These are phyloP conservation scores for Hofmannophila pseudospretella DNA, from an alignment of 2,888 invertebrate species.

Conservation along the genomic window DNA sequence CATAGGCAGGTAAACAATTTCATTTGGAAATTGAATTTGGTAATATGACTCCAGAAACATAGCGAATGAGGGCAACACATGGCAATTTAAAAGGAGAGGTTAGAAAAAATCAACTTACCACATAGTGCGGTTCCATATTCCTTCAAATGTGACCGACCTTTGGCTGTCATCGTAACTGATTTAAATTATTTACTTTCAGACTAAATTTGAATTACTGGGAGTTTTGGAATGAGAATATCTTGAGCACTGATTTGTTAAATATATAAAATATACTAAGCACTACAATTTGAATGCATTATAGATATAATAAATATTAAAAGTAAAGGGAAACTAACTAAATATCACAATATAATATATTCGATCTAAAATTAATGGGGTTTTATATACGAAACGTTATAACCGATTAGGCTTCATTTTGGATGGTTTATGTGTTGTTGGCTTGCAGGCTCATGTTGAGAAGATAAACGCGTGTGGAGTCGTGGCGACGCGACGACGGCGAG, in stretches of 20 bases:
- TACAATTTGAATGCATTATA: conserved; percentile 68
- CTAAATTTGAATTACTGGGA: conserved; percentile 49
- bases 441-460: conserved; percentile 69
- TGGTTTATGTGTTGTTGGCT: conserved; percentile 75
- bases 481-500: conserved; percentile 61
- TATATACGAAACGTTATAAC: conserved; percentile 71
- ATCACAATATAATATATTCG: conserved; percentile 76
- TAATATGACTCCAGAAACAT: background rate
- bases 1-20: too few species aligned
- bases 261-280: conserved; percentile 56
- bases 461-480: conserved; percentile 54
- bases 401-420: conserved; percentile 76
- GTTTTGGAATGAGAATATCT: conserved; percentile 76
- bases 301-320: conserved; percentile 62
- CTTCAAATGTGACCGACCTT: conserved; percentile 77
- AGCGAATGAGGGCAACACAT: conserved; percentile 35
- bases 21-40: too few species aligned
- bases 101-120: conserved; percentile 69
- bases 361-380: conserved; percentile 68
- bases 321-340: conserved; percentile 69
- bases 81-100: conserved; percentile 54
- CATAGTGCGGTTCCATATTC: conserved; percentile 76
- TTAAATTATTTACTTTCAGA: conserved; percentile 37
- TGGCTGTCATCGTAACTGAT: conserved; percentile 68
- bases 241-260: conserved; percentile 69